Conservation (phyloP, 2,797 vertebrate genomes). For the Spinibarbus caldwelli region DNA sequence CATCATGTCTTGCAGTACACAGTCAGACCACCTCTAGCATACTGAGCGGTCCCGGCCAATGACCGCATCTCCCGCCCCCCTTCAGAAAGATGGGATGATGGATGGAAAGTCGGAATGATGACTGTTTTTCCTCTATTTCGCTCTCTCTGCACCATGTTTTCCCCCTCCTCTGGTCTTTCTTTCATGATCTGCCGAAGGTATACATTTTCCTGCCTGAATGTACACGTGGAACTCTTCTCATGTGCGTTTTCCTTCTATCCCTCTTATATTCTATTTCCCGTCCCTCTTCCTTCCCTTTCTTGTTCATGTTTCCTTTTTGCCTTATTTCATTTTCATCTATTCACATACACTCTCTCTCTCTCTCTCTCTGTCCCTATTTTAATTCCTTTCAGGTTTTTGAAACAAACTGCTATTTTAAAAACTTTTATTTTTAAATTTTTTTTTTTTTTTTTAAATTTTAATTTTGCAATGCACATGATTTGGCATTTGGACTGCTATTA, state of each 20-base stretch:
- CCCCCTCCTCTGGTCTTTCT: constrained; percentile 1
- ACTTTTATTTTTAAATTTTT: no score
- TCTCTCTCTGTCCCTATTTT: neutral
- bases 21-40: constrained; percentile 45
- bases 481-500: no score
- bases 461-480: neutral
- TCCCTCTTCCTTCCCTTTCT: neutral
- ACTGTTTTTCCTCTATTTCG: neutral
- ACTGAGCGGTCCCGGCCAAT: constrained; percentile 19
- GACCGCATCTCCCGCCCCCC: neutral
- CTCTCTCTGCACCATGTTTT: neutral
- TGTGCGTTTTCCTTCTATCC: constrained; percentile 15
- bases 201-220: constrained; percentile 48
- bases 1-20: constrained; percentile 34
- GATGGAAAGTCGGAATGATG: constrained; percentile 38
- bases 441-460: no score
- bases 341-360: neutral
- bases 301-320: neutral
- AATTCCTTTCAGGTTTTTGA: neutral
- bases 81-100: constrained; percentile 9
- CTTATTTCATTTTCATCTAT: constrained; percentile 11
- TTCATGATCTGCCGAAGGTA: constrained; percentile 43
- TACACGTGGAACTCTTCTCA: constrained; percentile 37
- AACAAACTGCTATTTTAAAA: neutral
- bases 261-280: neutral